Evolutionary conservation across 2,888 invertebrate genomes (phyloP), one percentile per base, ranked within the genome.

Genomic region (Patella depressa): DNA sequence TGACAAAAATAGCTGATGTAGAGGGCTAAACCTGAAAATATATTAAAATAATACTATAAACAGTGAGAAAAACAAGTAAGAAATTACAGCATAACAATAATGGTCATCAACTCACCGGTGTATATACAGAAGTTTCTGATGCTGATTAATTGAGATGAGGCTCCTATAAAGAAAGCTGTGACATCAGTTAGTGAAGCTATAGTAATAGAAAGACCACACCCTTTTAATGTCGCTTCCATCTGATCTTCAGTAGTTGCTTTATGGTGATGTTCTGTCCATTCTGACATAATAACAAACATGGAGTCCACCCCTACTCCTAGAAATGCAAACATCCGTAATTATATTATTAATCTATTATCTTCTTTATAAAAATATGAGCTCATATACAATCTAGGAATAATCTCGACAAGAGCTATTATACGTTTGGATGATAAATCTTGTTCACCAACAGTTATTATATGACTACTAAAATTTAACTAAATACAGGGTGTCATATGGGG

Each of bases 1-100:
- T 87, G 85, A 76, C 85, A 87, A 9, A 88, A n/a, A 82, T 87
- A 88, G 78, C 87, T 87, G 74, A 88, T 81, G 11, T 85, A 65
- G 4, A 88, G 82, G 7, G 87, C 86, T 19, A 84, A 78, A 57
- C 86, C 88, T 88, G 81, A 9, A 85, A 80, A 45, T 53, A n/a
- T 73, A 72, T 70, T 69, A 24, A 73, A 2, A 12, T 71, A 2
- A 34, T 9, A 19, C 73, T 57, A 11, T 4, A 59, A 1, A 53
- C 4, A 15, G 14, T n/a, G 2, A n/a, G 9, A 53, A 14, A 9
- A 11, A 15, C 19, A 7, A 34, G 24, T 7, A 53, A 15, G 55
- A n/a, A 54, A 54, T 73, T 54, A 45, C 45, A 45, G 45, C 45
- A 45, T 45, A 45, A 45, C 45, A 45, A 45, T 45, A 45, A 5